Conservation (phyloP, 2,888 invertebrate species). For the Hedya salicella region DNA sequence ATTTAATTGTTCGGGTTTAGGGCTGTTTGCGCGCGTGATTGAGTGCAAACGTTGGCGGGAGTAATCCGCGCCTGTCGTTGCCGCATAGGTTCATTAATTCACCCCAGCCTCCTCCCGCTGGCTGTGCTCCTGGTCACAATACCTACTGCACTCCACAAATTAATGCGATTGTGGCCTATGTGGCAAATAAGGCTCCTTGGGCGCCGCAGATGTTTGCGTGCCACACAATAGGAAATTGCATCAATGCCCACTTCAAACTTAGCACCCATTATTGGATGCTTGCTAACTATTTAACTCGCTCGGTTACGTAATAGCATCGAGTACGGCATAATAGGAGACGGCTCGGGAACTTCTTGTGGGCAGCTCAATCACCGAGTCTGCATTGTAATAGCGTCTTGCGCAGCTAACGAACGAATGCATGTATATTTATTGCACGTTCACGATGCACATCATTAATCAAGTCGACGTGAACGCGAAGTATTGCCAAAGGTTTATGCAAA, state of each 20-base stretch:
- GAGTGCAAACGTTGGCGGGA: constrained; percentile 82
- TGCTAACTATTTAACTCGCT: constrained; percentile 35
- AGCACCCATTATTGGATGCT: constrained; percentile 38
- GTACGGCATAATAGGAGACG: constrained; percentile 11
- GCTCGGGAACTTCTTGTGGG: constrained; percentile 14
- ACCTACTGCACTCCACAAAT: constrained; percentile 77
- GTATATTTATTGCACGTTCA: constrained; percentile 39
- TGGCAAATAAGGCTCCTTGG: constrained; percentile 63
- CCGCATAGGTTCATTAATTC: constrained; percentile 83
- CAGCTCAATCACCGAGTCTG: constrained; percentile 30
- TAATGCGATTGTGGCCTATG: constrained; percentile 77
- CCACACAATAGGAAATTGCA: constrained; percentile 48
- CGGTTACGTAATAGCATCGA: constrained; percentile 33
- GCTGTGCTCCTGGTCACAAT: constrained; percentile 57
- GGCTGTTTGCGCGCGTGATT: constrained; percentile 83
- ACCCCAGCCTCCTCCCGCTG: constrained; percentile 59
- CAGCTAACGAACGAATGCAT: constrained; percentile 51
- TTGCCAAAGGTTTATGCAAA: constrained; percentile 73
- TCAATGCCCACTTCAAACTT: constrained; percentile 48
- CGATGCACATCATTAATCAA: constrained; percentile 68
- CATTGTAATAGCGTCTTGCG: constrained; percentile 58
- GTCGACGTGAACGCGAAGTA: constrained; percentile 64
- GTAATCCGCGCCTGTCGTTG: constrained; percentile 81
- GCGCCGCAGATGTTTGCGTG: constrained; percentile 43
- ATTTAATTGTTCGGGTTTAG: constrained; percentile 82